These are phyloP conservation scores for Paradoxurus hermaphroditus DNA, from an alignment of 2,113 vertebrate genomes.

Conservation along the genomic window DNA sequence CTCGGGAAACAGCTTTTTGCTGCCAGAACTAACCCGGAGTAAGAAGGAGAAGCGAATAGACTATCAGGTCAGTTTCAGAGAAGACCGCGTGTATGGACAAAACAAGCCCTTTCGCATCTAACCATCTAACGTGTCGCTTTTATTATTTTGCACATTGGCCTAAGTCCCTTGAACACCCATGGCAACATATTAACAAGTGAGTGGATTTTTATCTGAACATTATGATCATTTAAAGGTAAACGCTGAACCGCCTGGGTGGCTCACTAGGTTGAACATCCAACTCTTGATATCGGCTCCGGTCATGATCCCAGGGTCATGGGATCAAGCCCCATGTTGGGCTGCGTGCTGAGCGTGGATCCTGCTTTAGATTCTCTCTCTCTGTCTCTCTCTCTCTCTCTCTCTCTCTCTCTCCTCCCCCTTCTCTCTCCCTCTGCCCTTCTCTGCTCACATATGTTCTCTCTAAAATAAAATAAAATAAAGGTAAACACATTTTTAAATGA, in stretches of 20 bases:
- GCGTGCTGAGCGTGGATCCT: too few species aligned
- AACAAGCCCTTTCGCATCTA: not conserved
- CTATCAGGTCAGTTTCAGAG: not conserved
- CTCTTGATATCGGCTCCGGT: too few species aligned
- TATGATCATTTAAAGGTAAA: not conserved
- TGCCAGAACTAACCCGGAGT: not conserved
- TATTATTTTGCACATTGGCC: not conserved
- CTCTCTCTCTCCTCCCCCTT: too few species aligned
- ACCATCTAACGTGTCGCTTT: not conserved
- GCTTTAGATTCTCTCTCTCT: too few species aligned
- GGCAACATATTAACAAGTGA: not conserved
- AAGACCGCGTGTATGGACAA: not conserved
- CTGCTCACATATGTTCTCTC: too few species aligned
- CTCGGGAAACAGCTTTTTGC: not conserved
- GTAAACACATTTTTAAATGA: conserved; percentile 12
- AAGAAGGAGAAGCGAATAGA: not conserved
- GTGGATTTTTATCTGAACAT: not conserved
- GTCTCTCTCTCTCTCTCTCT: too few species aligned
- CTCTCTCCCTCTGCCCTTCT: too few species aligned
- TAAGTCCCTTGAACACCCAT: not conserved
- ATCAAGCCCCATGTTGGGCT: too few species aligned
- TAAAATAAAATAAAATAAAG: not conserved
- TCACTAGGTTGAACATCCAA: too few species aligned
- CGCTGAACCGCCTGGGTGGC: not conserved
- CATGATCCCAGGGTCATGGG: too few species aligned